Conservation (phyloP, 2,797 vertebrate species). For the Momotus momota region DNA sequence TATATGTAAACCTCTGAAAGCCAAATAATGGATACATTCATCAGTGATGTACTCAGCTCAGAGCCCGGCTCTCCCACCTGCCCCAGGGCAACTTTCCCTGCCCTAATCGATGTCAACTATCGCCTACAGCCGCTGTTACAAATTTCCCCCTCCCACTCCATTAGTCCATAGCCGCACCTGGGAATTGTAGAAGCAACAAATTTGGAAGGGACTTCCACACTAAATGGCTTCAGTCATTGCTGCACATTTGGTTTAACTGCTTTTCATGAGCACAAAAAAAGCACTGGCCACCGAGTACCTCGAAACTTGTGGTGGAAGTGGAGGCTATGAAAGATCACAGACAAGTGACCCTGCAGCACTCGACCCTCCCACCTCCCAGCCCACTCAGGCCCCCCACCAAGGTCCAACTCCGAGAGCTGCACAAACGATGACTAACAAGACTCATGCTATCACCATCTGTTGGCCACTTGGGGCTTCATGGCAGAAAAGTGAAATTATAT, state of each 20-base stretch:
- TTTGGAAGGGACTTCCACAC: not conserved
- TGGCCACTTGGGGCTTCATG: not conserved
- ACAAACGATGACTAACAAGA: not conserved
- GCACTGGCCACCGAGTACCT: not conserved
- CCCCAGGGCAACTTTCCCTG: not conserved
- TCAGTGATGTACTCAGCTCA: not conserved
- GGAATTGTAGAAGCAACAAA: not conserved
- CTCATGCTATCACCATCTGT: not conserved
- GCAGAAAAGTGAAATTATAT: not conserved
- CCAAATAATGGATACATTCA: not conserved
- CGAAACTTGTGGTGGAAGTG: fast-evolving
- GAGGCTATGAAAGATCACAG: not conserved
- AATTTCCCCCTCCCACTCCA: not conserved
- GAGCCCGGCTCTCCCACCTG: not conserved
- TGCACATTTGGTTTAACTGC: not conserved
- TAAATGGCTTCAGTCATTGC: not conserved
- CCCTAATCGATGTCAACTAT: not conserved
- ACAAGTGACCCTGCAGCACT: not conserved
- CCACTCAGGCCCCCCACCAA: not conserved
- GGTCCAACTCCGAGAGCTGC: not conserved
- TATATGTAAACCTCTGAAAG: not conserved
- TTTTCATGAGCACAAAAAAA: not conserved
- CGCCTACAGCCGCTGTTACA: not conserved
- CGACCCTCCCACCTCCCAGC: not conserved
- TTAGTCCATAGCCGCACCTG: not conserved